Conservation (phyloP, 2,113 vertebrate genomes). For the Mormoops blainvillei region DNA sequence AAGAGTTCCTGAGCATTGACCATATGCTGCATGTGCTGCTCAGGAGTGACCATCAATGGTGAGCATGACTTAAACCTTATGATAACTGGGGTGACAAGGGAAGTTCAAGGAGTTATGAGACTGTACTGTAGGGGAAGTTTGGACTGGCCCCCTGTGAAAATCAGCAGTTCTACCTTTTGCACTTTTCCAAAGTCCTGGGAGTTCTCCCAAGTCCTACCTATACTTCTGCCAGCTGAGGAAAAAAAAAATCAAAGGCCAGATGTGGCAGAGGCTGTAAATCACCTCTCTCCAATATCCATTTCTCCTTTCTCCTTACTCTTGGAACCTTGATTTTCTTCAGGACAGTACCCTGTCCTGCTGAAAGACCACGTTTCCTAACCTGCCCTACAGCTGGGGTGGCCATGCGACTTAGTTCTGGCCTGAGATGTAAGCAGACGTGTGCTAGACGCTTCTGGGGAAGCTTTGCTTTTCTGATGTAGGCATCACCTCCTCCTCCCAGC, state of each 20-base stretch:
- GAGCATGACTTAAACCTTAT: neutral
- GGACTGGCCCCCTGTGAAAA: neutral
- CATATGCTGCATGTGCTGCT: neutral
- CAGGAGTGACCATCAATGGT: neutral
- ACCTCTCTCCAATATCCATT: neutral
- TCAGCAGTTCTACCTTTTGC: neutral
- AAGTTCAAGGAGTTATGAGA: neutral
- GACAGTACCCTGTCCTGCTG: neutral
- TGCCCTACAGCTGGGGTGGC: neutral
- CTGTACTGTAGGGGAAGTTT: neutral
- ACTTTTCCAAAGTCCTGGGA: neutral
- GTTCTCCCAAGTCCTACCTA: neutral
- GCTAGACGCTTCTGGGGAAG: neutral
- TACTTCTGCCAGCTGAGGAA: neutral
- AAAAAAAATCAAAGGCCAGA: neutral
- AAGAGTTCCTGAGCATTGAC: neutral
- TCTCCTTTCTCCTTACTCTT: neutral
- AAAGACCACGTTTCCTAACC: neutral
- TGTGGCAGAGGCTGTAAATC: neutral
- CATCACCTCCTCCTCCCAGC: neutral
- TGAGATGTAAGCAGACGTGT: neutral
- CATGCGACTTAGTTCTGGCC: neutral
- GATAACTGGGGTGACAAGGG: neutral
- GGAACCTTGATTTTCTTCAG: neutral
- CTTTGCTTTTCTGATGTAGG: neutral